Conservation (phyloP, 1,140 invertebrate genomes). For the Rhizoglyphus robini region DNA sequence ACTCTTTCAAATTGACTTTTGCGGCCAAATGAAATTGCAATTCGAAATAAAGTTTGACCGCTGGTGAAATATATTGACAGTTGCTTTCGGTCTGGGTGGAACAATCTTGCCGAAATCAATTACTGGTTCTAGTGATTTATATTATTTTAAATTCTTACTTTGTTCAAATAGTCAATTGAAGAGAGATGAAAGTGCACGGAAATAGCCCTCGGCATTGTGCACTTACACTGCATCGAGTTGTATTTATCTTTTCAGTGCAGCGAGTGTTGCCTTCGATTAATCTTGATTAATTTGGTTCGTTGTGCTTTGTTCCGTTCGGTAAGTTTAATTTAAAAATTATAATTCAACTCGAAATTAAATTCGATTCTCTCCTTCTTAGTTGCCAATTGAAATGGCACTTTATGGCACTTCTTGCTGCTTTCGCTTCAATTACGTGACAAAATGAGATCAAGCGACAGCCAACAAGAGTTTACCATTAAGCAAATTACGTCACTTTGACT, state of each 20-base stretch:
- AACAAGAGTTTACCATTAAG: slow-evolving; percentile 15
- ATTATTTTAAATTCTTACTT: not conserved
- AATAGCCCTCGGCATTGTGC: no score
- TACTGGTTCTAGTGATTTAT: not conserved
- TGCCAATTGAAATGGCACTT: not conserved
- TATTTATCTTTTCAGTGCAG: not conserved
- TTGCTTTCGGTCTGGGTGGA: not conserved
- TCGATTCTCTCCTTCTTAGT: not conserved
- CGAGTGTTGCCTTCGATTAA: not conserved
- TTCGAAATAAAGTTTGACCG: not conserved
- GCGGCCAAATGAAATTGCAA: not conserved
- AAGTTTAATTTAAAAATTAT: not conserved
- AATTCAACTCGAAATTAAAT: not conserved
- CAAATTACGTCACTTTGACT: slow-evolving; percentile 4
- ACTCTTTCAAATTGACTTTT: no score
- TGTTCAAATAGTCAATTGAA: no score
- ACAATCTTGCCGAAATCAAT: not conserved
- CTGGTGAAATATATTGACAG: not conserved
- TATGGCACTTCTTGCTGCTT: no score
- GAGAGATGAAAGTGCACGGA: no score
- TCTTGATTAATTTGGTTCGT: not conserved
- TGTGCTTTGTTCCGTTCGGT: not conserved
- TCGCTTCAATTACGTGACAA: slow-evolving; percentile 3
- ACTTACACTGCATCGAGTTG: no score
- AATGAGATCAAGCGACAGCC: slow-evolving; percentile 14